Conservation (phyloP, 2,888 invertebrate genomes). For the Plebejus melissa region DNA sequence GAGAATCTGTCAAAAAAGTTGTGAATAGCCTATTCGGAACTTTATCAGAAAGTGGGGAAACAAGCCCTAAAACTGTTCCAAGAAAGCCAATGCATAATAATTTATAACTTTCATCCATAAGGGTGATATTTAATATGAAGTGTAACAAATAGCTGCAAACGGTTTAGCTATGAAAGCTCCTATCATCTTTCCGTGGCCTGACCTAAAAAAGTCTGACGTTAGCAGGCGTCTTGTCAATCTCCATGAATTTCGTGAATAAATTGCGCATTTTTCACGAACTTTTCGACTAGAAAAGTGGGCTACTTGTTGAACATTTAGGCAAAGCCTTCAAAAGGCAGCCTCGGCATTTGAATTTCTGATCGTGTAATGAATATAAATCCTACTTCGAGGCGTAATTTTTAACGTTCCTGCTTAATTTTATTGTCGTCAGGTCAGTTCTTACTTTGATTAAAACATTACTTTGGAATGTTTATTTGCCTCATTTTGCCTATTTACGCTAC, state of each 20-base stretch:
- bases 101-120: too few species aligned
- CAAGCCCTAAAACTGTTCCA: background rate
- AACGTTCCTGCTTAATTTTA: slow-evolving; percentile 12
- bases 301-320: slow-evolving; percentile 15
- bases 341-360: slow-evolving; percentile 14
- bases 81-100: too few species aligned
- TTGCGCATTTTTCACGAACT: background rate
- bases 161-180: too few species aligned
- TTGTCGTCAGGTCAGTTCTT: background rate
- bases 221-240: background rate
- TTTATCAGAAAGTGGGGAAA: too few species aligned
- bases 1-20: too few species aligned
- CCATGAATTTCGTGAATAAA: background rate
- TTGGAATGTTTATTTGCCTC: background rate
- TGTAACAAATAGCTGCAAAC: background rate
- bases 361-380: slow-evolving; percentile 15
- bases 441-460: slow-evolving; percentile 7
- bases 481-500: background rate
- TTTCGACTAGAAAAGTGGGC: background rate
- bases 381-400: slow-evolving; percentile 11
- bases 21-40: too few species aligned
- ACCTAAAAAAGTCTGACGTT: background rate
- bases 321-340: background rate
- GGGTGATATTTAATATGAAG: background rate
- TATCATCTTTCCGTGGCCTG: background rate